Evolutionary conservation across 1,140 invertebrate genomes (phyloP).

Genomic region (Diachasma alloeum): DNA sequence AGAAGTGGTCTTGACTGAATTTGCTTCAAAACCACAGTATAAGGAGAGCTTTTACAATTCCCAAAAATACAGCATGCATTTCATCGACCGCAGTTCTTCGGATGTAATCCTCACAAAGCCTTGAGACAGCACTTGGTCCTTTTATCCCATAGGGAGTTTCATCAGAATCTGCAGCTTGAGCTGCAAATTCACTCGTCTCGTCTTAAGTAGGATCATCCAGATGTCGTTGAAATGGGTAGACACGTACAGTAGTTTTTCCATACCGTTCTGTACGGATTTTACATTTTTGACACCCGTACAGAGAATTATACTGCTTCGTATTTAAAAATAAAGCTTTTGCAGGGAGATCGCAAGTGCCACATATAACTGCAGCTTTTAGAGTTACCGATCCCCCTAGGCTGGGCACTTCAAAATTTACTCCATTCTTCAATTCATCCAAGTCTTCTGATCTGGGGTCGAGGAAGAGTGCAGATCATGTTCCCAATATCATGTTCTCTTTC

Average conservation of each 20-base stretch:
- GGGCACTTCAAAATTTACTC: neutral
- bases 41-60: neutral
- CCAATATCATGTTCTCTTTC: too few species aligned
- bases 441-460: too few species aligned
- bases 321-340: constrained; percentile 15
- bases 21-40: neutral
- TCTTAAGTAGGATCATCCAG: neutral
- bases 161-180: neutral
- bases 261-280: too few species aligned
- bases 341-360: constrained; percentile 12
- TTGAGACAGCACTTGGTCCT: neutral
- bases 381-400: neutral
- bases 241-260: neutral
- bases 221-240: neutral
- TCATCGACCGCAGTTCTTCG: neutral
- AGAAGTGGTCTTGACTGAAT: neutral
- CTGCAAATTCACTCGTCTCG: neutral
- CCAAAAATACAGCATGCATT: neutral
- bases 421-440: neutral
- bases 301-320: neutral
- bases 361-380: neutral
- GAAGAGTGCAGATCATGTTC: too few species aligned
- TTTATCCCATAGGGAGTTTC: neutral
- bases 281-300: neutral
- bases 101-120: neutral